Percentiles rank a stretch among this genome's conserved stretches.
Conservation (phyloP, 1,140 invertebrate species). For the Heterodera schachtii region DNA sequence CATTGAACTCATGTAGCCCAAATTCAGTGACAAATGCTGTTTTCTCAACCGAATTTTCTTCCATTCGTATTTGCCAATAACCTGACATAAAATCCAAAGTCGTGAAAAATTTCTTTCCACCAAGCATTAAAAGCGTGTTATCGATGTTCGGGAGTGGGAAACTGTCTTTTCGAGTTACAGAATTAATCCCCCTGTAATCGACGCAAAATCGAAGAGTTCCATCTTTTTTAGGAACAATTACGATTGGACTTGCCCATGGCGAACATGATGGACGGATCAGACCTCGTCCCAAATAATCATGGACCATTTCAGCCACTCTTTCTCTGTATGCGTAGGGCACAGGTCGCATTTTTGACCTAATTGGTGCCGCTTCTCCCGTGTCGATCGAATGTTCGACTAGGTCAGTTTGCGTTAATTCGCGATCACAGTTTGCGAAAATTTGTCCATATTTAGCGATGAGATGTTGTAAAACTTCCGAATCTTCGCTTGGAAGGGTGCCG, state of each 20-base stretch:
- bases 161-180: conserved; percentile 66
- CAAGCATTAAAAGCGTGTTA: conserved; percentile 66
- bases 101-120: conserved; percentile 58
- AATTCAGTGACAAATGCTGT: conserved; percentile 46
- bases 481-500: too few species aligned
- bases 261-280: too few species aligned
- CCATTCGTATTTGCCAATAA: conserved; percentile 49
- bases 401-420: conserved; percentile 10
- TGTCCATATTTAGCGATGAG: neutral
- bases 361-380: neutral
- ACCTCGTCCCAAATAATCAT: too few species aligned
- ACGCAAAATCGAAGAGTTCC: conserved; percentile 66
- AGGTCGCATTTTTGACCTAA: too few species aligned
- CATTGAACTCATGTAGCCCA: conserved; percentile 65
- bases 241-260: conserved; percentile 66
- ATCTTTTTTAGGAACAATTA: conserved; percentile 70
- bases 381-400: neutral
- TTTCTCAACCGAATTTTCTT: conserved; percentile 28
- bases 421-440: neutral
- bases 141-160: conserved; percentile 70
- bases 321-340: too few species aligned
- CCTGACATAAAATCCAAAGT: conserved; percentile 61
- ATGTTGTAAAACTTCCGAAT: neutral
- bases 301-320: too few species aligned
- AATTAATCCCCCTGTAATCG: conserved; percentile 69